phyloP scores from a whole-genome alignment of 2,888 invertebrate species.

The Acronicta leporina region DNA sequence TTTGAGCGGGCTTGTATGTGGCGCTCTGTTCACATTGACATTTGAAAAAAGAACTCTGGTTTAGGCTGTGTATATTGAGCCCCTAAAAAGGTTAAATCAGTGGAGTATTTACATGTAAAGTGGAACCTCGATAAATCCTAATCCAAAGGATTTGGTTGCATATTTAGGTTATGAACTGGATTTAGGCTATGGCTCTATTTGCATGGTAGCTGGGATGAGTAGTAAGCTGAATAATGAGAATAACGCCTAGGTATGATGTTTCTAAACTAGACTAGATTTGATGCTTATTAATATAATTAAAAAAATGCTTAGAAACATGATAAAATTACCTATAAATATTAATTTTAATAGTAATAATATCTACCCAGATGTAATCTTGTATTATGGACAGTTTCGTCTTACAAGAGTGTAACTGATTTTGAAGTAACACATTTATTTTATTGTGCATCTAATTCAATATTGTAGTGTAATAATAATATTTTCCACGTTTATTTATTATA shows the following conservation, averaged over 20 bases:
- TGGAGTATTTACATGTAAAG: slow-evolving; percentile 45
- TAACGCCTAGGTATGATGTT: too few species aligned
- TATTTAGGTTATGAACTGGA: slow-evolving; percentile 16
- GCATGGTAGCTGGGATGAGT: slow-evolving; percentile 4
- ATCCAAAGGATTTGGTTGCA: slow-evolving; percentile 30
- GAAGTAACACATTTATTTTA: too few species aligned
- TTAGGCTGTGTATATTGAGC: slow-evolving; percentile 50
- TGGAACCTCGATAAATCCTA: slow-evolving; percentile 44
- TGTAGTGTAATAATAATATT: too few species aligned
- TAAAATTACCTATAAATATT: too few species aligned
- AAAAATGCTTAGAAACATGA: too few species aligned
- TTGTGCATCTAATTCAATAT: too few species aligned
- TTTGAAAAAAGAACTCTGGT: slow-evolving; percentile 33
- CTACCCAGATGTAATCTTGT: too few species aligned
- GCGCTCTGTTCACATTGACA: slow-evolving; percentile 33
- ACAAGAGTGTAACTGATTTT: too few species aligned
- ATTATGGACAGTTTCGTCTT: too few species aligned
- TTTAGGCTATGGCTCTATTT: slow-evolving; percentile 12
- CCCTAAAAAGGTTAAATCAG: slow-evolving; percentile 41
- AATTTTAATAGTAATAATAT: too few species aligned
- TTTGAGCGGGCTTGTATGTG: slow-evolving; percentile 25
- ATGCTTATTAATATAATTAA: too few species aligned
- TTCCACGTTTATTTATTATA: too few species aligned
- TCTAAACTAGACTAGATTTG: not conserved
- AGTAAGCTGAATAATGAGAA: slow-evolving; percentile 12